Evolutionary conservation across 37 sponge, comb jelly and placozoan genomes (phyloP).

Genomic region (Agelas oroides): DNA sequence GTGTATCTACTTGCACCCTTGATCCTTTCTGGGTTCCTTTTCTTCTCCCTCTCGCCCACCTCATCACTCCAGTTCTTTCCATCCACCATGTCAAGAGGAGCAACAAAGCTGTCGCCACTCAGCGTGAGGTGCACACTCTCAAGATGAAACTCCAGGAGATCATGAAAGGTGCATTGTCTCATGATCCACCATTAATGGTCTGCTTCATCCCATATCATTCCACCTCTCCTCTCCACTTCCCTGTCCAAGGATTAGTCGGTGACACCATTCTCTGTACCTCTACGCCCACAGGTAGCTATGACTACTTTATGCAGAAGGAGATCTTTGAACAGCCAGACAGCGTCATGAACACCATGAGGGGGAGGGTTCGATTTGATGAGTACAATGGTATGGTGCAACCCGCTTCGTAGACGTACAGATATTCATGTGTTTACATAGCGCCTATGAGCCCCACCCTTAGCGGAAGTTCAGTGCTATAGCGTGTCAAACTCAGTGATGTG

Average conservation of each 20-base stretch:
- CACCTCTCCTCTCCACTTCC: no score
- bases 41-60: not conserved
- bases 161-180: constrained; percentile 91
- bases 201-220: no score
- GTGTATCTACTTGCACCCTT: not conserved
- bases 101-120: constrained; percentile 47
- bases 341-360: constrained; percentile 97
- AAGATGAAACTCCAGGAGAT: constrained; percentile 96
- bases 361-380: constrained; percentile 81
- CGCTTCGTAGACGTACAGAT: no score
- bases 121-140: constrained; percentile 89
- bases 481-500: no score
- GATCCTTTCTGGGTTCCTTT: not conserved
- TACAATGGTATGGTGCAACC: constrained; percentile 32
- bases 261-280: no score
- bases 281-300: constrained; percentile 71
- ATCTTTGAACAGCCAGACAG: constrained; percentile 99
- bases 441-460: no score
- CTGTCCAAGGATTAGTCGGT: no score
- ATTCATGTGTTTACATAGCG: no score
- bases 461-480: no score
- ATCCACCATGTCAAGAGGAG: constrained; percentile 89
- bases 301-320: constrained; percentile 99
- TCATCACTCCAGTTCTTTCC: constrained; percentile 84
- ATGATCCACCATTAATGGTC: no score